phyloP scores from a whole-genome alignment of 2,113 vertebrate species.

The Progne subis region DNA sequence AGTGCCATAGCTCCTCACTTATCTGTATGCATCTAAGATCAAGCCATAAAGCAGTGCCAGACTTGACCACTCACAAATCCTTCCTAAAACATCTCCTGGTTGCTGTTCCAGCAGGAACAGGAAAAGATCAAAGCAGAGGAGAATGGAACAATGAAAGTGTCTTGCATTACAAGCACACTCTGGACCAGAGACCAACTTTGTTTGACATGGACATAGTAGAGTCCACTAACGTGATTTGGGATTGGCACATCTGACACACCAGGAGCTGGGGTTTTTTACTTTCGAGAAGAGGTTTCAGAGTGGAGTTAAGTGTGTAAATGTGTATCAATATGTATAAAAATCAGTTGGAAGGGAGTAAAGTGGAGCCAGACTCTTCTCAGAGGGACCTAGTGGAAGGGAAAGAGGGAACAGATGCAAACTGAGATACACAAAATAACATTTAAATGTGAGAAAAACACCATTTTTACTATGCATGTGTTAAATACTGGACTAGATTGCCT shows the following conservation, averaged over 20 bases:
- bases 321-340: not conserved
- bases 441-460: rapidly evolving
- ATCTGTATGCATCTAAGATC: not conserved
- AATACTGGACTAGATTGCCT: not conserved
- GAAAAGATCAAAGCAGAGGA: not conserved
- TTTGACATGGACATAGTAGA: not conserved
- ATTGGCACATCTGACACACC: not conserved
- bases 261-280: not conserved
- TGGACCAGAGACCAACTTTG: not conserved
- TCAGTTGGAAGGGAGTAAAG: not conserved
- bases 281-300: not conserved
- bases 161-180: not conserved
- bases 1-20: not conserved
- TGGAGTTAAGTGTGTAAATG: not conserved
- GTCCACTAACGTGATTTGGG: not conserved
- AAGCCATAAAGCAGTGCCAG: not conserved
- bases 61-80: not conserved
- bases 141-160: not conserved
- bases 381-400: not conserved
- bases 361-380: not conserved
- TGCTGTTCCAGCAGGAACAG: not conserved
- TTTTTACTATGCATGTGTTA: not conserved
- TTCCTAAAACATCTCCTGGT: not conserved
- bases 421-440: not conserved
- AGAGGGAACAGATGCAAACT: not conserved